These are phyloP conservation scores for Tanytarsus gracilentus DNA, from an alignment of 2,888 invertebrate species.

Conservation along the genomic window DNA sequence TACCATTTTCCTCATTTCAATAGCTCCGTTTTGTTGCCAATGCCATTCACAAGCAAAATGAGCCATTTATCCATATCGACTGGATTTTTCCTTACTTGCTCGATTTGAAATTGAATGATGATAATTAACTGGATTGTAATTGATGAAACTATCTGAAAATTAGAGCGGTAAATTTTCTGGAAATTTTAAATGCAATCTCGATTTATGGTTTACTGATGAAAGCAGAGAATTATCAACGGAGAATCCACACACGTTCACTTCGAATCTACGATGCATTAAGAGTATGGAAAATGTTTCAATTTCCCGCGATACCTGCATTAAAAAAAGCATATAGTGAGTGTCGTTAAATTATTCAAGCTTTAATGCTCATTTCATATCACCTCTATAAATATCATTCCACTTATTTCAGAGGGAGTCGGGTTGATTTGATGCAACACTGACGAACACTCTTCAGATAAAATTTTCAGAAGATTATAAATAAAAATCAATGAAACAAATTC, in stretches of 20 bases:
- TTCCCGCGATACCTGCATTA: neutral
- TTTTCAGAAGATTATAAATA: constrained; percentile 11
- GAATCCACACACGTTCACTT: constrained; percentile 2
- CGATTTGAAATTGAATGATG: constrained; percentile 8
- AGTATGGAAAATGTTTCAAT: constrained; percentile 14
- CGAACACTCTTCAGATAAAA: neutral
- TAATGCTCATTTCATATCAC: neutral
- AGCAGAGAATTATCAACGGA: neutral
- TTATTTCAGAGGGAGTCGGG: neutral
- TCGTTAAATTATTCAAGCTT: neutral
- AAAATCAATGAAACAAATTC: constrained; percentile 9
- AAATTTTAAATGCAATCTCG: neutral
- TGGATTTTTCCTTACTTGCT: neutral
- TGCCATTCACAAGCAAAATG: neutral
- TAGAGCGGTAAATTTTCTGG: neutral
- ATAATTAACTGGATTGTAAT: constrained; percentile 6
- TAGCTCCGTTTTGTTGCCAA: neutral
- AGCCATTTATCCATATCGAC: neutral
- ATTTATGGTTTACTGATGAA: neutral
- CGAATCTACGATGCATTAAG: constrained; percentile 12
- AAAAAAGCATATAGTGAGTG: neutral
- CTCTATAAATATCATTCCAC: neutral
- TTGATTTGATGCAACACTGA: neutral
- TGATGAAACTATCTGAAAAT: constrained; percentile 11
- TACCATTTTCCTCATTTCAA: too few relatives aligned